Base-by-base conservation (phyloP, 1,140 invertebrate species). In the Diachasmimorpha longicaudata region DNA sequence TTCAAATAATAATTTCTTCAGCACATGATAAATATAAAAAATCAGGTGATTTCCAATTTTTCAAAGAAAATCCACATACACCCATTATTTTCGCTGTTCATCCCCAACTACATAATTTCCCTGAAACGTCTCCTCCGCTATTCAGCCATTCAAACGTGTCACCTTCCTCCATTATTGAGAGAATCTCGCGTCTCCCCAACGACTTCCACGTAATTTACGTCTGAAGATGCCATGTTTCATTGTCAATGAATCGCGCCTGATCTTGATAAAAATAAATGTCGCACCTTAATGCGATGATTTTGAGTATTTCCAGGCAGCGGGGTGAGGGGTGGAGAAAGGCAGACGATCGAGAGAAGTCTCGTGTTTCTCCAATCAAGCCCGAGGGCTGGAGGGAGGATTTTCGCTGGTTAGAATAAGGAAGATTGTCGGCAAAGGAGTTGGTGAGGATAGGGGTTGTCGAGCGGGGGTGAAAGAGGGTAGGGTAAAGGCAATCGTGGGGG, bases 351-450 rank as follows among this genome's bases (percentile, higher is more conserved):
- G 58, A 72, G 70, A 37, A 76, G 36, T 19, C 63, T 76, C 75
- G 55, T 76, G 70, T 72, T 67, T 13, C 70, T 74, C 39, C 70
- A 78, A 76, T 80, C 78, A 78, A 70, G 42, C 46, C 52, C 16
- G 16, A 48, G 77, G 63, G 16, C 58, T 31, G 37, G n/a, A 14
- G 44, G 14, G 58, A 4, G 21, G 48, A 4, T 55, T 55, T 13
- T 4, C n/a, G 1, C n/a, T 19, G 13, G 48, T 6, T 55, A 55
- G 19, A 21, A 55, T n/a, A 21, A 55, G 48, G n/a, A 21, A 31
- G 31, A 31, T 31, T 31, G 2, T 31, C 31, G 21, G 52, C 11
- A 14, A 14, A 42, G 63, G 25, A 44, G n/a, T n/a, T n/a, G n/a
- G n/a, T n/a, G n/a, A 69, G 25, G 55, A n/a, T 21, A 58, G 23